Conservation (phyloP, 2,888 invertebrate species). For the Agrochola lota region DNA sequence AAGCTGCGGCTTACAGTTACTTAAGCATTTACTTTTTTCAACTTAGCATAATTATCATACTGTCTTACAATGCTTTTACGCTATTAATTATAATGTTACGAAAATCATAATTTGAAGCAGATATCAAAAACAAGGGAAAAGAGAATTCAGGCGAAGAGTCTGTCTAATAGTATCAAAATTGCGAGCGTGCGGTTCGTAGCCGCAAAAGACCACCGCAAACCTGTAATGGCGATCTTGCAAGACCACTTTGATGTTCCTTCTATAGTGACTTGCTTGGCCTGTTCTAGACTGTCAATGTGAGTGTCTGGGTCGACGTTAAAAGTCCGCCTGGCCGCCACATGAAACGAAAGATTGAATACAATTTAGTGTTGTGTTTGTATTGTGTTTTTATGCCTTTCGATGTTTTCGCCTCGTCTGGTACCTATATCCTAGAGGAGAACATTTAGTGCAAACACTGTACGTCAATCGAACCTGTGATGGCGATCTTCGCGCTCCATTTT, state of each 20-base stretch:
- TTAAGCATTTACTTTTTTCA: conserved; percentile 53
- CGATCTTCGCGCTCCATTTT: conserved; percentile 99
- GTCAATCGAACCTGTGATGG: conserved; percentile 98
- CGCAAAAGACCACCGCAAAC: conserved; percentile 93
- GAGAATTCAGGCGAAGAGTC: conserved; percentile 88
- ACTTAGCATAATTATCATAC: conserved; percentile 49
- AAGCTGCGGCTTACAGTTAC: conserved; percentile 54
- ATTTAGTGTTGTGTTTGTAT: conserved; percentile 85
- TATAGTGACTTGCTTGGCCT: conserved; percentile 99
- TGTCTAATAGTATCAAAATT: conserved; percentile 89
- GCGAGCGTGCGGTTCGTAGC: conserved; percentile 89
- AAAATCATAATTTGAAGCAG: conserved; percentile 77
- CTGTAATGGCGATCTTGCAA: conserved; percentile 99
- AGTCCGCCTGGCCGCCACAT: conserved; percentile 95
- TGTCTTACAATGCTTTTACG: conserved; percentile 53
- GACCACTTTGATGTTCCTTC: conserved; percentile 99
- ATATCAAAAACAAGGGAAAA: conserved; percentile 84
- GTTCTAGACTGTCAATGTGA: conserved; percentile 99
- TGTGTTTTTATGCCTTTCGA: conserved; percentile 72
- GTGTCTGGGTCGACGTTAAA: conserved; percentile 99
- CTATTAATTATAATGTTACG: conserved; percentile 46
- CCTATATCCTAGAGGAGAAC: conserved; percentile 64
- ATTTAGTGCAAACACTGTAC: conserved; percentile 75
- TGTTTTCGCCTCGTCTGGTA: conserved; percentile 61
- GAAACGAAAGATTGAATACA: conserved; percentile 87